phyloP scores from a whole-genome alignment of 2,888 invertebrate species.

The Iselma pallidipennis region DNA sequence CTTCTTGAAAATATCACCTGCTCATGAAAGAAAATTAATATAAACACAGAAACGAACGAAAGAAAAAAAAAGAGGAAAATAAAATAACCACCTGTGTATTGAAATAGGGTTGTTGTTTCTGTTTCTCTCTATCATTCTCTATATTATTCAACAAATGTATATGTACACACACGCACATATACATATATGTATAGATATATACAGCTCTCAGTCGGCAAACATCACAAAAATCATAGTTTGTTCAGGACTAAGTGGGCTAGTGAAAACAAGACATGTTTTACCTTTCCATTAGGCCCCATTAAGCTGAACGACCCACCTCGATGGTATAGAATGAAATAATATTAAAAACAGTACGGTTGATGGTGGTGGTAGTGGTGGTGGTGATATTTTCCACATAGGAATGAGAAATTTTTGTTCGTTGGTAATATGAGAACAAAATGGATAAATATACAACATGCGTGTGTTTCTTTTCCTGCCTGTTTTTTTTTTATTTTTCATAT shows the following conservation, averaged over 20 bases:
- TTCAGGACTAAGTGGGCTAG: conserved; percentile 22
- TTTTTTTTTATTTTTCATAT: too few relatives aligned
- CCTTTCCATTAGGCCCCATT: conserved; percentile 19
- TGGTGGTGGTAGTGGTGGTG: too few relatives aligned
- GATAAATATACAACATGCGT: too few relatives aligned
- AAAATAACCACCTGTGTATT: background rate
- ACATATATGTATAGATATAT: background rate
- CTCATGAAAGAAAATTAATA: background rate
- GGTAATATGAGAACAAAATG: too few relatives aligned
- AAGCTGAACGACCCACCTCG: background rate
- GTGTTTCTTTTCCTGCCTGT: too few relatives aligned
- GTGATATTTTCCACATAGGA: too few relatives aligned
- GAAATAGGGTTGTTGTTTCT: too few relatives aligned
- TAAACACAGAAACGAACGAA: too few relatives aligned
- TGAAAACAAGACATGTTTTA: conserved; percentile 21
- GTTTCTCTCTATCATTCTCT: too few relatives aligned
- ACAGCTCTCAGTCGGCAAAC: conserved; percentile 9
- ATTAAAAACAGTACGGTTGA: too few relatives aligned
- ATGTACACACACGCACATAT: background rate
- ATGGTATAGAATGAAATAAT: background rate
- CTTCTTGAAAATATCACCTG: background rate
- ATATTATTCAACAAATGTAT: background rate
- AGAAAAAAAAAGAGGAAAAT: background rate
- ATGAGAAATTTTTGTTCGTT: too few relatives aligned
- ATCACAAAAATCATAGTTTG: conserved; percentile 19